phyloP scores from a whole-genome alignment of 2,113 vertebrate genomes.

The Esox niger region DNA sequence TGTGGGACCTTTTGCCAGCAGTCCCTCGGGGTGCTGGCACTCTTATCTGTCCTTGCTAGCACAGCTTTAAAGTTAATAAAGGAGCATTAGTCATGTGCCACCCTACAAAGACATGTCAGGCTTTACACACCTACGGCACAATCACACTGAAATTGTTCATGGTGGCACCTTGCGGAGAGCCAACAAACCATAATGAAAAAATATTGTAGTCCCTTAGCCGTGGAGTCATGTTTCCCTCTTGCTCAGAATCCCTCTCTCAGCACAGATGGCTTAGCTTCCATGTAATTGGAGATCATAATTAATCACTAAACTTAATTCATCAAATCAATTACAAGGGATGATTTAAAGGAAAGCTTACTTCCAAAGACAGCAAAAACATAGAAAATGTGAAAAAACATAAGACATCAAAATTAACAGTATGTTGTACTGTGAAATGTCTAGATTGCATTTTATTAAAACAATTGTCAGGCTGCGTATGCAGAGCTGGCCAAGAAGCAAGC shows the following conservation, averaged over 20 bases:
- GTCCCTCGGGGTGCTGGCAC: slow-evolving; percentile 2
- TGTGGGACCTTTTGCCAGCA: neutral
- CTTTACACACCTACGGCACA: slow-evolving; percentile 16
- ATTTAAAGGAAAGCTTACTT: no score
- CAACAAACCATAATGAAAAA: slow-evolving; percentile 21
- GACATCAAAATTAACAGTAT: neutral
- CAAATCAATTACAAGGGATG: no score
- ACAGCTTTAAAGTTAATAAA: slow-evolving; percentile 43
- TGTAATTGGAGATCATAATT: no score
- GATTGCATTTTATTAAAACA: slow-evolving; percentile 1
- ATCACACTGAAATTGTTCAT: slow-evolving; percentile 8
- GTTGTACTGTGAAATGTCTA: neutral
- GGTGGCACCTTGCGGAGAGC: neutral
- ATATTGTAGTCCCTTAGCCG: slow-evolving; percentile 13
- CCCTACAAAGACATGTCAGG: slow-evolving; percentile 8
- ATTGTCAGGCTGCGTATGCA: no score
- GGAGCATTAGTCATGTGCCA: slow-evolving; percentile 37
- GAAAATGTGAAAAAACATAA: neutral
- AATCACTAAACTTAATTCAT: no score
- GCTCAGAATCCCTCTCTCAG: neutral
- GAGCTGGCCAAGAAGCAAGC: no score
- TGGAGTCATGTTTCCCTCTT: neutral
- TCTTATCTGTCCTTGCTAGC: slow-evolving; percentile 33
- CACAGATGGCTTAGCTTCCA: slow-evolving; percentile 34
- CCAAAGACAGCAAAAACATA: slow-evolving; percentile 6